These are phyloP conservation scores for Eclectus roratus DNA, from an alignment of 2,113 vertebrate species.

Conservation along the genomic window DNA sequence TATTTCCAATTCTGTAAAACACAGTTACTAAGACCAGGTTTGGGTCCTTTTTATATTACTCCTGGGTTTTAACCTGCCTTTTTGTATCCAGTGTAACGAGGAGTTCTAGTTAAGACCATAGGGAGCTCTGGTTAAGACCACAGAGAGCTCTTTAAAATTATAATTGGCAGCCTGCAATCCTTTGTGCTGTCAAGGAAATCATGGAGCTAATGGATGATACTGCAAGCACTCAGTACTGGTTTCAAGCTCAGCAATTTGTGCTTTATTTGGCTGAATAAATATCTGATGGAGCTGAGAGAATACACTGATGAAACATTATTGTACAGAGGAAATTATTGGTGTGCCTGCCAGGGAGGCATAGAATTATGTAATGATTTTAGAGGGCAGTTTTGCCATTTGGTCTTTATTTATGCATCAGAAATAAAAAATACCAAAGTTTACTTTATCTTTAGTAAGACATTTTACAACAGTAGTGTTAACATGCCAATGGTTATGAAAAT, in stretches of 20 bases:
- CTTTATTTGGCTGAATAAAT: slow-evolving; percentile 33
- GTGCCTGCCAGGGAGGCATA: neutral
- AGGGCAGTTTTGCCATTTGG: neutral
- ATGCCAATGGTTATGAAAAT: neutral
- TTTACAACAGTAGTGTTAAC: neutral
- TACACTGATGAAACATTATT: neutral
- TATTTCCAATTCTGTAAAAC: neutral
- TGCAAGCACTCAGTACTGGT: neutral
- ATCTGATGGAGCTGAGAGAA: neutral
- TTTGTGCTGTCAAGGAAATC: slow-evolving; percentile 48
- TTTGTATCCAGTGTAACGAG: neutral
- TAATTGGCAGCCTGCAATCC: neutral
- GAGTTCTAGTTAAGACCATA: neutral
- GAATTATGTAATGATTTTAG: neutral
- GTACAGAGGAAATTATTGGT: neutral
- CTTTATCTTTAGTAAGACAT: neutral
- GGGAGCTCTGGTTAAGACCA: neutral
- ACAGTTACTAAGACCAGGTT: neutral
- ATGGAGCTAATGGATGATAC: neutral
- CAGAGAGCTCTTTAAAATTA: neutral
- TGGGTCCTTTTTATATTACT: neutral
- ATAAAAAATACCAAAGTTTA: neutral
- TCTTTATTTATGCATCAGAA: neutral
- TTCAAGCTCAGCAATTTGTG: neutral
- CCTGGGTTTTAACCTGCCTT: neutral